Evolutionary conservation across 2,888 invertebrate species (phyloP), one percentile per base, ranked within the genome.

Genomic region (Pharmacophagus antenor): DNA sequence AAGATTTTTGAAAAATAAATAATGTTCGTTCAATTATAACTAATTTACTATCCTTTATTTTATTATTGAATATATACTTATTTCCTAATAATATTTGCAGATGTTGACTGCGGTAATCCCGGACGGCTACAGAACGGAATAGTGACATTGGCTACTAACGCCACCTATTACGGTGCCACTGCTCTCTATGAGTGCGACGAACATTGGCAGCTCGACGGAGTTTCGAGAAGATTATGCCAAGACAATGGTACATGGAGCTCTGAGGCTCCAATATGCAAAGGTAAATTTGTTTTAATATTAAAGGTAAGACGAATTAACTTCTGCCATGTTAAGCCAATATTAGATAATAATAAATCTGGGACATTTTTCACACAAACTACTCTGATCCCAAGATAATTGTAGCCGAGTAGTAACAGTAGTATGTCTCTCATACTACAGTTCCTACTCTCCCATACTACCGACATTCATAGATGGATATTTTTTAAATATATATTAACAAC

Each of bases 211-310:
- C 85, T 97, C 12, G 95, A 95, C 67, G 97, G 97, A 0, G 95
- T 96, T 2, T 95, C 96, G 2, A 92, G 97, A 56, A 87, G 97
- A 62, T 82, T 96, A 55, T 98, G 97, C 74, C 92, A 96, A 56
- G 97, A 97, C 74, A 95, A 97, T 74, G 97, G 95, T 53, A 97
- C 96, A 0, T 98, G 97, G 98, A 96, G 96, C 72, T 95, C 96
- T 18, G 95, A 95, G 61, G 86, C 94, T 0, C 97, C 97, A 0
- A 77, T 86, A n/a, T 98, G 98, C 77, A 93, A 92, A 90, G 95
- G 96, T 95, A 44, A 4, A 4, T 4, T 37, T 37, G 2, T n/a
- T 37, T 15, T 2, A 37, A 5, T 37, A n/a, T 15, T n/a, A 37
- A 4, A 37, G 3, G 10, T 31, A 10, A n/a, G n/a, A n/a, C n/a